Conservation (phyloP, 2,113 vertebrate genomes). For the Microtus montanus region DNA sequence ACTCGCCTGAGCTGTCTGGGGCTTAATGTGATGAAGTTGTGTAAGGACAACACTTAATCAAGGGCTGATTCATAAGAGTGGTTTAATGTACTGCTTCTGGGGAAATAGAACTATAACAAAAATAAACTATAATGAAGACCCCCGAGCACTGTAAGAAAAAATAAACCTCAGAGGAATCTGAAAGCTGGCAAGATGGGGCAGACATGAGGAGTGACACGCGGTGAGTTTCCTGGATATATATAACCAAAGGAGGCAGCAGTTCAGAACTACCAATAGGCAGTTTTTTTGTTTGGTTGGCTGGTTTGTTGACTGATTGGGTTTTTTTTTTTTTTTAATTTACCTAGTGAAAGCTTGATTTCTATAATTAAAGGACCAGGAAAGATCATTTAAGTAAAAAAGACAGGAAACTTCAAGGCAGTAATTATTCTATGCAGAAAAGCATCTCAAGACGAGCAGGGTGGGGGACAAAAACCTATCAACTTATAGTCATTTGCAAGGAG, state of each 20-base stretch:
- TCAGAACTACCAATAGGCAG: neutral
- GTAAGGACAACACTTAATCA: no score
- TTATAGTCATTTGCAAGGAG: neutral
- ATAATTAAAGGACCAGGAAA: neutral
- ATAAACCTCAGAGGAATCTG: neutral
- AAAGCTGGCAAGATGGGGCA: neutral
- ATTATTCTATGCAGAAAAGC: neutral
- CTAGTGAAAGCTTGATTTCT: neutral
- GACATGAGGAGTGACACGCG: neutral
- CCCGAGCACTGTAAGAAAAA: neutral
- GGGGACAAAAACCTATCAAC: neutral
- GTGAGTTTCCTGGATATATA: neutral
- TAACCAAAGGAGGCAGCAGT: neutral
- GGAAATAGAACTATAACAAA: neutral
- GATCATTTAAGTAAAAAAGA: neutral
- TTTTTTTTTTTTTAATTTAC: neutral
- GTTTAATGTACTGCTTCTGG: conserved; percentile 10
- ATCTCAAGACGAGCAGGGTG: fast-evolving
- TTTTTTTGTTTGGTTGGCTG: neutral
- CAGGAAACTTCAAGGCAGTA: neutral
- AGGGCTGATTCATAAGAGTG: neutral
- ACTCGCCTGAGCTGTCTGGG: neutral
- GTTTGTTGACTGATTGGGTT: neutral
- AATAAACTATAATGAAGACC: neutral
- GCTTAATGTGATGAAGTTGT: neutral